Evolutionary conservation across 2,113 vertebrate genomes (phyloP), one percentile per base, ranked within the genome.

Genomic region (Illadopsis cleaveri): DNA sequence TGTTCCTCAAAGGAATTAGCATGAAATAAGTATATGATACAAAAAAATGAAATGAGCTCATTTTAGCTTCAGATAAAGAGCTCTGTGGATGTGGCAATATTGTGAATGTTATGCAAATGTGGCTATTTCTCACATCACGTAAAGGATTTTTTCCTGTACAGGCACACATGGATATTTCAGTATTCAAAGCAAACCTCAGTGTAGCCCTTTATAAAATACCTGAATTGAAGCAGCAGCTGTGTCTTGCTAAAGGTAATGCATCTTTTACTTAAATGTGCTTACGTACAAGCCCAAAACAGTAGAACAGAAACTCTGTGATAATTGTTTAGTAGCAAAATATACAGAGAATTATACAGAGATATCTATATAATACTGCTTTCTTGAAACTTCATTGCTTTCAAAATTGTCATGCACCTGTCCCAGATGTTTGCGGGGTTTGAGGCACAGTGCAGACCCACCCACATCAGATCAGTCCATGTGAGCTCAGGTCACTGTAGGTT

Each of bases 401-500:
- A 22, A 79, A 19, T 5, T 4, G 12, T 28, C 25, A 25, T 0
- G 5, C 4, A 9, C 3, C 47, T 51, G 7, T 10, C 37, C 1
- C 0, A 14, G 30, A 25, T 2, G 1, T 27, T 18, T 8, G 11
- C 7, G 19, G 11, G 24, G 27, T 64, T 27, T 22, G 33, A 53
- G 54, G 54, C 42, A 12, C 30, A 2, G 4, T 12, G 40, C 54
- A 16, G n/a, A 65, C 14, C 6, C n/a, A 8, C 2, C 6, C 37
- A 2, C 3, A 16, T 6, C 20, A 44, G 81, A 7, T 25, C 16
- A 25, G 3, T 14, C 47, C 47, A 48, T 7, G 27, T 6, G 11
- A 78, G 65, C 51, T 73, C 40, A 16, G 13, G 5, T 1, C 7
- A 1, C 0, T 0, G 0, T 1, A 16, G 45, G 10, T 3, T 31